A percentile compares a stretch with the other conserved stretches of the same genome.
phyloP scores from a whole-genome alignment of 2,113 vertebrate species.

The Phalacrocorax pelagicus region DNA sequence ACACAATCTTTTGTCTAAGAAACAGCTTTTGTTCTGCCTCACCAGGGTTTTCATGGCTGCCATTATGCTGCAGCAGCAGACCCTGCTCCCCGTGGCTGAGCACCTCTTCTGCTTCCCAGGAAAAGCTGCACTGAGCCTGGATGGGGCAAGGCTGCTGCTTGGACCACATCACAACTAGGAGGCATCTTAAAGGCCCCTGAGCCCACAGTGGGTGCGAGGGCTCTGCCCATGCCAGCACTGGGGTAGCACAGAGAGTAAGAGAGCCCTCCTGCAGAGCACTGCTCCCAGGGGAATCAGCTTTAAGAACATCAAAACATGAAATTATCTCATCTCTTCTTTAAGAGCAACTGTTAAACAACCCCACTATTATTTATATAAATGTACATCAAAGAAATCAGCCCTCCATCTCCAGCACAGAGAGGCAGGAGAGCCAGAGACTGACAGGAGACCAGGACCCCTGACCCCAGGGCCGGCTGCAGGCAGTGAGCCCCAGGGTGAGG shows the following conservation, averaged over 20 bases:
- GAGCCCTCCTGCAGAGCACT: neutral
- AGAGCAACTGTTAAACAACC: conserved; percentile 45
- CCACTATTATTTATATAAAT: conserved; percentile 55
- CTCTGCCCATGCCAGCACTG: neutral
- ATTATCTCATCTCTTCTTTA: conserved; percentile 69
- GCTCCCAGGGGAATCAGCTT: conserved; percentile 33
- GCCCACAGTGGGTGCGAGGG: accelerated
- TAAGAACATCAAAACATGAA: conserved; percentile 66
- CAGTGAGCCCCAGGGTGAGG: accelerated
- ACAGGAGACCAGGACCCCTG: neutral
- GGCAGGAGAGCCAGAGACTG: neutral
- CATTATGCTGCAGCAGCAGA: neutral
- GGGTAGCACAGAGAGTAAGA: neutral
- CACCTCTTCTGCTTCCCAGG: neutral
- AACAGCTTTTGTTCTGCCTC: neutral
- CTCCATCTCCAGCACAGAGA: neutral
- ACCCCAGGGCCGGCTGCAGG: neutral
- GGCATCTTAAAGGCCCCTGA: neutral
- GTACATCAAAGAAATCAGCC: neutral
- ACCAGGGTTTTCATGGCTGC: neutral
- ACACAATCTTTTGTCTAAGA: neutral
- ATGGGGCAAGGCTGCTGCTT: neutral
- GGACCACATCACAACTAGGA: neutral
- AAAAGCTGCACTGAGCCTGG: neutral
- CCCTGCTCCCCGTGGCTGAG: neutral